Percentiles rank a stretch among this genome's conserved stretches.
phyloP scores from a whole-genome alignment of 1,140 invertebrate genomes.

The Sesamia nonagrioides region DNA sequence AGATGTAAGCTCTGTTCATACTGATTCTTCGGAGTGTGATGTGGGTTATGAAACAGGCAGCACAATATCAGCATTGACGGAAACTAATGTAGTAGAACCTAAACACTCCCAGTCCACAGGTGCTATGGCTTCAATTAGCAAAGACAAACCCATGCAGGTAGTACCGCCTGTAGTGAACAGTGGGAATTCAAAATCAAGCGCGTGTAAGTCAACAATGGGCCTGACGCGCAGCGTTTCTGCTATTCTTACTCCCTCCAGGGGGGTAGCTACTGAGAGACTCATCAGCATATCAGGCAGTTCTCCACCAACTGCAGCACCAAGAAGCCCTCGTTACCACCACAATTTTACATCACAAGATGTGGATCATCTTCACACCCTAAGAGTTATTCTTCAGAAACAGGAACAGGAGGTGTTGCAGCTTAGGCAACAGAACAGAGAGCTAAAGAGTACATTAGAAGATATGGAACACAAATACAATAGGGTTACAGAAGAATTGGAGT shows the following conservation, averaged over 20 bases:
- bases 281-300: slow-evolving; percentile 76
- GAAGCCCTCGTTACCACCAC: slow-evolving; percentile 66
- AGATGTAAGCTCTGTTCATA: slow-evolving; percentile 55
- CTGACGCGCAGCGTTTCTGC: slow-evolving; percentile 79
- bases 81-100: slow-evolving; percentile 63
- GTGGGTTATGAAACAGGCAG: slow-evolving; percentile 82
- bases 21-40: slow-evolving; percentile 69
- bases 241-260: slow-evolving; percentile 76
- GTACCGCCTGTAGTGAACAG: slow-evolving; percentile 76
- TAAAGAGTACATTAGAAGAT: slow-evolving; percentile 73
- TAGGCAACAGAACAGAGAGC: slow-evolving; percentile 76
- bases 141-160: slow-evolving; percentile 79
- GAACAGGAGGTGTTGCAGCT: slow-evolving; percentile 78
- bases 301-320: slow-evolving; percentile 72
- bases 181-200: slow-evolving; percentile 60
- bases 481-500: slow-evolving; percentile 69
- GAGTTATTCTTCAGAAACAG: slow-evolving; percentile 78
- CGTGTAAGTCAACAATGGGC: slow-evolving; percentile 61
- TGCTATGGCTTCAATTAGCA: slow-evolving; percentile 61
- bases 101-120: slow-evolving; percentile 70
- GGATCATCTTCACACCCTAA: slow-evolving; percentile 73
- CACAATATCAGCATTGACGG: slow-evolving; percentile 68
- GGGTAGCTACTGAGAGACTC: slow-evolving; percentile 77
- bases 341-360: slow-evolving; percentile 67
- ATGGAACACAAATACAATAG: slow-evolving; percentile 66